A percentile compares a stretch with the other conserved stretches of the same genome.
These are phyloP conservation scores for Bursaphelenchus mucronatus DNA, from an alignment of 1,140 invertebrate genomes.

Conservation along the genomic window DNA sequence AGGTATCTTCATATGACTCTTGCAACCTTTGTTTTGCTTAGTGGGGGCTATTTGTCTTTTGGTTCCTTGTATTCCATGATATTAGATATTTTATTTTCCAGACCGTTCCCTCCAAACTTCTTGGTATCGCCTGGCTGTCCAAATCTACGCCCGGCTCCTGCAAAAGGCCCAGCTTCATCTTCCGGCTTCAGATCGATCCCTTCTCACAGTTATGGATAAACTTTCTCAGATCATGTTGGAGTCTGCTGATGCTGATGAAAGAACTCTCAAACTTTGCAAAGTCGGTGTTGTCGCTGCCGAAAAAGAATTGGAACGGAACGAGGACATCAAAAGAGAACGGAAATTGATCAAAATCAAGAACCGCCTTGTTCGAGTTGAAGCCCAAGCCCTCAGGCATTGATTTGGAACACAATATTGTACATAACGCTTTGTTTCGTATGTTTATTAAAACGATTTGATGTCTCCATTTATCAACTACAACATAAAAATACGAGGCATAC, in stretches of 20 bases:
- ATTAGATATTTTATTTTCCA: too few relatives aligned
- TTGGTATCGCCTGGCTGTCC: conserved; percentile 19
- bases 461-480: too few relatives aligned
- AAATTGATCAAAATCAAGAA: conserved; percentile 11
- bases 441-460: too few relatives aligned
- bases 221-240: conserved; percentile 28
- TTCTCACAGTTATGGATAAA: conserved; percentile 33
- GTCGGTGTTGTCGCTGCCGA: conserved; percentile 23
- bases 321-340: conserved; percentile 20
- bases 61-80: too few relatives aligned
- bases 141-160: conserved; percentile 27
- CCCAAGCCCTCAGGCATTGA: too few relatives aligned
- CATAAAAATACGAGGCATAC: too few relatives aligned
- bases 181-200: conserved; percentile 21
- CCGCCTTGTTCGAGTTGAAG: too few relatives aligned
- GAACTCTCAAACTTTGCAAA: conserved; percentile 13
- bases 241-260: conserved; percentile 16
- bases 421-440: too few relatives aligned
- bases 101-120: conserved; percentile 20
- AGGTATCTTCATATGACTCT: not conserved
- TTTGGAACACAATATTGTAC: too few relatives aligned
- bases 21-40: not conserved
- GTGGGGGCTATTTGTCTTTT: too few relatives aligned
- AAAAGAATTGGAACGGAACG: conserved; percentile 24
- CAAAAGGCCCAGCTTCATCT: conserved; percentile 13